A percentile compares a stretch with the other conserved stretches of the same genome.
Evolutionary conservation across 92 coral and sea anemone genomes (phyloP).

Genomic region (Parazoanthus atlanticus): DNA sequence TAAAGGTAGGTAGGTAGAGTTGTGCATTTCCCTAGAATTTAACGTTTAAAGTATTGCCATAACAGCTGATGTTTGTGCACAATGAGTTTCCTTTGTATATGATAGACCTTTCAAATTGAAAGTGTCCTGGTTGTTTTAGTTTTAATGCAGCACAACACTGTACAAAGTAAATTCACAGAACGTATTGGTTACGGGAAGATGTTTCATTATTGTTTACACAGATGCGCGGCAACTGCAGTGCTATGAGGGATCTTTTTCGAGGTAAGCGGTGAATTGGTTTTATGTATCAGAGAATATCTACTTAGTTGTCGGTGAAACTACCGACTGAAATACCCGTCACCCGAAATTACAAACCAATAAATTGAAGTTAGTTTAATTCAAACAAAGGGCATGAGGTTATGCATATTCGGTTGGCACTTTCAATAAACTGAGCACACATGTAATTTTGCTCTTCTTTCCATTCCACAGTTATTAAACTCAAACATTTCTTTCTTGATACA

Average conservation of each 20-base stretch:
- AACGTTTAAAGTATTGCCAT: background rate
- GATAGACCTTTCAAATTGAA: background rate
- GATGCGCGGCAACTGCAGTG: conserved; percentile 62
- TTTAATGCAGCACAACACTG: background rate
- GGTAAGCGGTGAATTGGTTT: conserved; percentile 47
- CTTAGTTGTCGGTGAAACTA: too few relatives aligned
- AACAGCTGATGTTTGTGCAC: background rate
- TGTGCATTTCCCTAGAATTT: too few relatives aligned
- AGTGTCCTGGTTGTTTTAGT: background rate
- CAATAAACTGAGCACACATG: background rate
- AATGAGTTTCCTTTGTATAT: background rate
- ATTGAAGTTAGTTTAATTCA: background rate
- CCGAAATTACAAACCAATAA: too few relatives aligned
- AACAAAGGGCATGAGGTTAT: too few relatives aligned
- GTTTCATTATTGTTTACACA: conserved; percentile 26
- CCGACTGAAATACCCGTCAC: too few relatives aligned
- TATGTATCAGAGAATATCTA: background rate
- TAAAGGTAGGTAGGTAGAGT: too few relatives aligned
- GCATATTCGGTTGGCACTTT: too few relatives aligned
- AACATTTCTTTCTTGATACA: background rate
- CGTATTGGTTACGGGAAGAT: background rate
- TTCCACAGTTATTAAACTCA: background rate
- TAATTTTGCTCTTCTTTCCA: background rate
- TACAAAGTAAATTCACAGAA: background rate
- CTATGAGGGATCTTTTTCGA: conserved; percentile 82